These are phyloP conservation scores for Arvicanthis niloticus DNA, from an alignment of 2,113 vertebrate species.

Conservation along the genomic window DNA sequence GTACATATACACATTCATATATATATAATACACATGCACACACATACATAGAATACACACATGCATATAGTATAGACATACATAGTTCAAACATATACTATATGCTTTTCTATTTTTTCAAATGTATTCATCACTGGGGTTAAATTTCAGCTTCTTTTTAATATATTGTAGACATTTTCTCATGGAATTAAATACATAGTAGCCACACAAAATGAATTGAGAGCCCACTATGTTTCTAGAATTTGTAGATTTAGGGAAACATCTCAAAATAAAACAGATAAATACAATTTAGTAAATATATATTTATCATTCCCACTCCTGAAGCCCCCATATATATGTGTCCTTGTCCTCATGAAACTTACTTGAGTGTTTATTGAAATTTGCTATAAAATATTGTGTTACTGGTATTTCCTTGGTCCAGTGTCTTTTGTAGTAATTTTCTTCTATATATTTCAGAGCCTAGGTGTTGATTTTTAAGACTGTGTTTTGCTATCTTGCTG, in stretches of 20 bases:
- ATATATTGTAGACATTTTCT: background rate
- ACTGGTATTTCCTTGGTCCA: background rate
- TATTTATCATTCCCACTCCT: background rate
- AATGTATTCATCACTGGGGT: background rate
- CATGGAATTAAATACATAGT: conserved; percentile 1
- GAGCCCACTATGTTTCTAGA: background rate
- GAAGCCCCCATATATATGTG: background rate
- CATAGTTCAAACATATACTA: background rate
- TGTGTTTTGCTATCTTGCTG: background rate
- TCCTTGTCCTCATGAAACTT: background rate
- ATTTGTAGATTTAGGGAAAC: background rate
- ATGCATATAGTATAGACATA: background rate
- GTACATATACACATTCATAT: background rate
- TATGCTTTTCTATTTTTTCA: background rate
- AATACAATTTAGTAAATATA: background rate
- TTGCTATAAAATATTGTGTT: background rate
- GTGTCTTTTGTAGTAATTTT: background rate
- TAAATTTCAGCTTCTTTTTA: background rate
- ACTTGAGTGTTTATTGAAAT: conserved; percentile 24
- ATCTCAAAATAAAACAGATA: background rate
- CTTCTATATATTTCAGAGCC: background rate
- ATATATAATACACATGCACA: background rate
- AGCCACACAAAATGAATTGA: background rate
- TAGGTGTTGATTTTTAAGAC: background rate
- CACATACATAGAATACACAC: background rate